A percentile compares a stretch with the other conserved stretches of the same genome.
Conservation (phyloP, 2,797 vertebrate species). For the Phoebastria nigripes region DNA sequence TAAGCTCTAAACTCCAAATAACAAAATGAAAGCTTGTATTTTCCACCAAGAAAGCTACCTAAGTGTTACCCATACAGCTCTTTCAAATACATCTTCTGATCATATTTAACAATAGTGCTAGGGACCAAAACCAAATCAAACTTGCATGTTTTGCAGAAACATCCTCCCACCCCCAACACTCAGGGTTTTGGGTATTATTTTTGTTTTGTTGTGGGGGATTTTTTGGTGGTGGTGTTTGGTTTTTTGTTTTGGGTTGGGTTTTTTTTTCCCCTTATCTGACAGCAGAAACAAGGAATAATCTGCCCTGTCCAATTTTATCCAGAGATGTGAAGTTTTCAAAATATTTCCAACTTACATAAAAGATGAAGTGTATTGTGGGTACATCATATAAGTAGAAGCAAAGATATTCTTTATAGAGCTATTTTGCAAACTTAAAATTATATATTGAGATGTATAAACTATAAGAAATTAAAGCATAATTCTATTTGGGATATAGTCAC, state of each 20-base stretch:
- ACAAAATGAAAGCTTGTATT: not conserved
- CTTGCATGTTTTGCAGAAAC: not conserved
- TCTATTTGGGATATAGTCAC: not conserved
- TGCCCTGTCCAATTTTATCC: not conserved
- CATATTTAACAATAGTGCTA: not conserved
- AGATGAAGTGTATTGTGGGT: not conserved
- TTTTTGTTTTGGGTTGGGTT: not conserved
- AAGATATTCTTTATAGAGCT: not conserved
- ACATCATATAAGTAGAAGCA: not conserved
- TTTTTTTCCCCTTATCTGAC: not conserved
- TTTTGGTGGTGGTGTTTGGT: not conserved
- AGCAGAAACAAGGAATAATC: not conserved
- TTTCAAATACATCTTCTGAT: not conserved
- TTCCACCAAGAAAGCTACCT: not conserved
- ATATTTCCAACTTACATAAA: not conserved
- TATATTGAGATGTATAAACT: not conserved
- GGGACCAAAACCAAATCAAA: not conserved
- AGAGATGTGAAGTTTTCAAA: not conserved
- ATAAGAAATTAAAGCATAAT: not conserved
- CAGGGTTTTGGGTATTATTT: not conserved
- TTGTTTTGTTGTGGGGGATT: not conserved
- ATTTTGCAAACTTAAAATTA: not conserved
- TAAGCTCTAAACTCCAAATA: not conserved
- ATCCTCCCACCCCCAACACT: not conserved
- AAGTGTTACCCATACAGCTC: not conserved